Evolutionary conservation across 2,113 vertebrate genomes (phyloP), one percentile per base, ranked within the genome.

Genomic region (Oenanthe melanoleuca): DNA sequence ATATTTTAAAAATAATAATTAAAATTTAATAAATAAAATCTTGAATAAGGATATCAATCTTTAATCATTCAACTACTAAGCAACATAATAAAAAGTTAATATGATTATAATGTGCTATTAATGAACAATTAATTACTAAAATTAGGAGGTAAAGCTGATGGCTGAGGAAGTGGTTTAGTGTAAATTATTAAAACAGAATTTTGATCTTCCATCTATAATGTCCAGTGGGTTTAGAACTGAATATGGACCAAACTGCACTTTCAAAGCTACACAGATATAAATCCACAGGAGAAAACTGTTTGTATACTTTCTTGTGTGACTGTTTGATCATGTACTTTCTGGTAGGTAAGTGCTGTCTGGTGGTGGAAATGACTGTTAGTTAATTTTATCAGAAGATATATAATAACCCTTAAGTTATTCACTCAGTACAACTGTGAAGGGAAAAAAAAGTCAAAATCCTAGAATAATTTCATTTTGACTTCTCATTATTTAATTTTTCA

Each of bases 71-170:
- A 1, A 81, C 57, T 79, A 75, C 29, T 71, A 65, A 78, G 24
- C 4, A 91, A 69, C 52, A 71, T 14, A 38, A 53, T 95, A 28
- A 92, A 96, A 97, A 69, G 45, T 90, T 91, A 84, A 86, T 86
- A 81, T 45, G n/a, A 25, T 40, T 28, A 63, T 78, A 72, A 79
- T 91, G 53, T 5, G 13, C 52, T 92, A 88, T 92, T 93, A 88
- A 95, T 95, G 37, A 91, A 89, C 83, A 92, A 95, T 92, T 96
- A 94, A 86, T 95, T 93, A 55, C 53, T 89, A n/a, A 70, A 91
- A 92, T 63, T 82, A 89, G 8, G 33, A 91, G 33, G 20, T 65
- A 37, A 85, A 69, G 8, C 14, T 84, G 40, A 84, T 90, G 53
- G 34, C 19, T 64, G 44, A 87, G 61, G 88, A 94, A 93, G 79